phyloP scores from a whole-genome alignment of 2,888 invertebrate species.

The Platycheirus rosarum region DNA sequence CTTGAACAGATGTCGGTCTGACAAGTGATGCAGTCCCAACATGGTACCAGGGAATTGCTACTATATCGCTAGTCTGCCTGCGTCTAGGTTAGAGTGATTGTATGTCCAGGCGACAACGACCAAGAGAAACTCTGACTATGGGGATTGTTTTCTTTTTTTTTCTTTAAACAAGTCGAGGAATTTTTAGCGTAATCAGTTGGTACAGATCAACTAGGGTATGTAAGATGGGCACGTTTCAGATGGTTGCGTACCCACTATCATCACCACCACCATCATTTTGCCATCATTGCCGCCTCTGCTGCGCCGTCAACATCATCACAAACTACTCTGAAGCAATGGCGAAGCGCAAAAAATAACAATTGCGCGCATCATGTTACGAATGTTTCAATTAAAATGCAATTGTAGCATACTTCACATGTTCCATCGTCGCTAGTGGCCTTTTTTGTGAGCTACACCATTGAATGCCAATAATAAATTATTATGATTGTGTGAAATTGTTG shows the following conservation, averaged over 20 bases:
- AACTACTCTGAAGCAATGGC: conserved; percentile 18
- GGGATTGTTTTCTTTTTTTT: conserved; percentile 66
- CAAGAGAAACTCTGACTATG: conserved; percentile 44
- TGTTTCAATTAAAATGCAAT: conserved; percentile 76
- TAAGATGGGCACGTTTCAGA: conserved; percentile 63
- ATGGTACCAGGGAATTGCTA: conserved; percentile 62
- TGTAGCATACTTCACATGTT: conserved; percentile 74
- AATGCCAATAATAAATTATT: conserved; percentile 67
- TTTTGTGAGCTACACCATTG: conserved; percentile 23
- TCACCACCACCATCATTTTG: conserved; percentile 20
- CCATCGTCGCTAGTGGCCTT: conserved; percentile 23
- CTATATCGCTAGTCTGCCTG: neutral
- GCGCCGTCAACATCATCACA: conserved; percentile 6
- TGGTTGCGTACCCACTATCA: conserved; percentile 23
- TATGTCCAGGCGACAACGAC: conserved; percentile 48
- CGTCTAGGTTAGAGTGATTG: conserved; percentile 33
- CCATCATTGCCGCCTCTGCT: neutral
- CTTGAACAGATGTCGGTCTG: conserved; percentile 69
- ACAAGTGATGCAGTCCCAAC: conserved; percentile 74
- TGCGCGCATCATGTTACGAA: conserved; percentile 74
- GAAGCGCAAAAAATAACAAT: conserved; percentile 59
- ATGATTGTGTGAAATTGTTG: conserved; percentile 62
- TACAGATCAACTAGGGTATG: conserved; percentile 47
- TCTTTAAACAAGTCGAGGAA: conserved; percentile 61
- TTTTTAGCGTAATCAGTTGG: conserved; percentile 68